Percentiles rank a stretch among this genome's conserved stretches.
These are phyloP conservation scores for Anser brachyrhynchus DNA, from an alignment of 2,113 vertebrate species.

Conservation along the genomic window DNA sequence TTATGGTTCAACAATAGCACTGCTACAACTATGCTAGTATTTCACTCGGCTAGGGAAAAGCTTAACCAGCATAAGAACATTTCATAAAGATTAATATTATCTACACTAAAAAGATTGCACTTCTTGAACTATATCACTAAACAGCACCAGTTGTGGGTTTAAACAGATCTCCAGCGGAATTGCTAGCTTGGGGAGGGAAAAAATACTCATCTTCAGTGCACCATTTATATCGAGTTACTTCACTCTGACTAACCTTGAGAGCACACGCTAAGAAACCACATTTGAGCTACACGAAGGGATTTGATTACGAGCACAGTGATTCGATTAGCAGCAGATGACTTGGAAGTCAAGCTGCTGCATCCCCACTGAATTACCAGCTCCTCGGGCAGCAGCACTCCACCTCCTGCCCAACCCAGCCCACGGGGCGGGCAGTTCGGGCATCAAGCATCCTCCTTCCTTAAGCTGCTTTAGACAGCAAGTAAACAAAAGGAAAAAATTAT, in stretches of 20 bases:
- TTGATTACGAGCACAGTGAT: not conserved
- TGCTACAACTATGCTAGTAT: not conserved
- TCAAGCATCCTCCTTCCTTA: not conserved
- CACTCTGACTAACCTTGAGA: not conserved
- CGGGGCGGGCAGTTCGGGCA: not conserved
- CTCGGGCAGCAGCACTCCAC: not conserved
- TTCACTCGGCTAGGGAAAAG: not conserved
- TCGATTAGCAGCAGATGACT: slow-evolving; percentile 23
- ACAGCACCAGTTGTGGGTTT: not conserved
- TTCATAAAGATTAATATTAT: not conserved
- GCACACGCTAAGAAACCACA: not conserved
- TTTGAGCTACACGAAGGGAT: not conserved
- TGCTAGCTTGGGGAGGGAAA: not conserved
- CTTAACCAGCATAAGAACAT: not conserved
- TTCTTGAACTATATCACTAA: not conserved
- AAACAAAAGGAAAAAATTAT: not conserved
- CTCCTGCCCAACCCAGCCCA: not conserved
- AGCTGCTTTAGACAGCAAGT: not conserved
- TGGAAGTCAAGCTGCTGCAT: not conserved
- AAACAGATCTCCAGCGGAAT: not conserved
- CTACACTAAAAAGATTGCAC: not conserved
- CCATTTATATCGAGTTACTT: not conserved
- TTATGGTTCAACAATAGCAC: not conserved
- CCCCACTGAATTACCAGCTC: not conserved
- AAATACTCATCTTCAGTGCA: not conserved